Evolutionary conservation across 2,113 vertebrate species (phyloP).

Genomic region (Sapajus apella): DNA sequence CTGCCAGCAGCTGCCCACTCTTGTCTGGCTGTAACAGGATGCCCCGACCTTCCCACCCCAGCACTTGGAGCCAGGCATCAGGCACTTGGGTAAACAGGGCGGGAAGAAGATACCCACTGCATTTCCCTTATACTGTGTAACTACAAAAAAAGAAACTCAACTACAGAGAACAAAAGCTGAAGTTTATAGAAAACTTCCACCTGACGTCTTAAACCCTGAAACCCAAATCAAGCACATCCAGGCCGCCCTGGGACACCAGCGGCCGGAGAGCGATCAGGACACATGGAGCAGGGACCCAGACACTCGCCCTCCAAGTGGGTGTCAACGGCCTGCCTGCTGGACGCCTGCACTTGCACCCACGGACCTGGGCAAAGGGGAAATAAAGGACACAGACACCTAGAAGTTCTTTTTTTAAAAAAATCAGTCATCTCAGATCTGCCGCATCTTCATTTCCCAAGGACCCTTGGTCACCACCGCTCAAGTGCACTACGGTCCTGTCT

Average conservation of each 20-base stretch:
- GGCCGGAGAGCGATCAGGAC: too few relatives aligned
- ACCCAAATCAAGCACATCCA: too few relatives aligned
- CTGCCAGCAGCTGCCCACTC: fast-evolving
- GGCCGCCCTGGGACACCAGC: too few relatives aligned
- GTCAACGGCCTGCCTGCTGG: too few relatives aligned
- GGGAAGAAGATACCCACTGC: background rate
- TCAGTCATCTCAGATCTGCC: background rate
- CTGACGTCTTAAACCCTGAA: background rate
- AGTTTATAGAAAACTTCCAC: background rate
- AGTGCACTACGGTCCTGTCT: background rate
- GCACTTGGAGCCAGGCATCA: fast-evolving
- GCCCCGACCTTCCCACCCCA: fast-evolving
- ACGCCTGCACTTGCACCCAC: too few relatives aligned
- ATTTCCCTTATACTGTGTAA: fast-evolving
- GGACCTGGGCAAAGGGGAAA: background rate
- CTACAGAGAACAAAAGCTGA: too few relatives aligned
- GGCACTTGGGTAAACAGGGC: background rate
- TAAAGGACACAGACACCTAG: too few relatives aligned
- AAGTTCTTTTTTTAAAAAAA: too few relatives aligned
- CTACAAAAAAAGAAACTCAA: too few relatives aligned
- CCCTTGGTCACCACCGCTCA: background rate
- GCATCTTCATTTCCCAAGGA: background rate
- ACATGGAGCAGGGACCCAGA: background rate
- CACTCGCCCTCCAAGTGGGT: background rate
- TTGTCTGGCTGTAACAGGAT: background rate